Base-by-base conservation (phyloP, 2,797 vertebrate genomes). In the Poecilia gillii region DNA sequence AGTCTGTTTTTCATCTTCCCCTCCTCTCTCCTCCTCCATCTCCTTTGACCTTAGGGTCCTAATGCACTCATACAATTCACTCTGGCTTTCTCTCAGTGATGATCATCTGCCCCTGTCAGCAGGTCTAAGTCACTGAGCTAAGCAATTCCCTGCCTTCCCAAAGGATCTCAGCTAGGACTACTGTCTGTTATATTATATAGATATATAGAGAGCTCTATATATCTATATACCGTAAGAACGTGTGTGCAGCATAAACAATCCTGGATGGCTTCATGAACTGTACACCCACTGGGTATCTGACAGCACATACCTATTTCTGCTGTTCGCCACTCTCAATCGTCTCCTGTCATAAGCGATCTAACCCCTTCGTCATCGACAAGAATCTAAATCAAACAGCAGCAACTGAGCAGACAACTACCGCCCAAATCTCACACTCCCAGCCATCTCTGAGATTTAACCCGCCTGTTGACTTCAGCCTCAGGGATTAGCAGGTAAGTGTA, bases 381-480 rank as follows among this genome's bases (percentile, higher is more conserved):
- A 89, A 91, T 87, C 80, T 68, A 88, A 90, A 90, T 89, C 87
- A 92, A 93, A 90, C 81, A 81, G 76, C 75, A 79, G 85, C 31
- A 75, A 84, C 3, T 74, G 80, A 87, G 85, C 75, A 77, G 87
- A 90, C 87, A 89, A 86, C 87, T 83, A 85, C 79, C 84, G 73
- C 72, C 84, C 85, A 74, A 86, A 85, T 81, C 79, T 83, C 78
- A 81, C 75, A 84, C 64, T 71, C 79, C 51, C 28, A 72, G 87
- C 81, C 73, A 53, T 89, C 87, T 84, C 86, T n/a, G 55, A 90
- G 91, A 88, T 88, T 94, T 90, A 93, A 93, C 90, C 90, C 80
- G 89, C 91, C 86, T 90, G 89, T 94, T 94, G 92, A 93, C 90
- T 93, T 70, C 84, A 43, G 81, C 82, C 87, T 80, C 79, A 72